Evolutionary conservation across 2,888 invertebrate genomes (phyloP).

Genomic region (Clostera curtula): DNA sequence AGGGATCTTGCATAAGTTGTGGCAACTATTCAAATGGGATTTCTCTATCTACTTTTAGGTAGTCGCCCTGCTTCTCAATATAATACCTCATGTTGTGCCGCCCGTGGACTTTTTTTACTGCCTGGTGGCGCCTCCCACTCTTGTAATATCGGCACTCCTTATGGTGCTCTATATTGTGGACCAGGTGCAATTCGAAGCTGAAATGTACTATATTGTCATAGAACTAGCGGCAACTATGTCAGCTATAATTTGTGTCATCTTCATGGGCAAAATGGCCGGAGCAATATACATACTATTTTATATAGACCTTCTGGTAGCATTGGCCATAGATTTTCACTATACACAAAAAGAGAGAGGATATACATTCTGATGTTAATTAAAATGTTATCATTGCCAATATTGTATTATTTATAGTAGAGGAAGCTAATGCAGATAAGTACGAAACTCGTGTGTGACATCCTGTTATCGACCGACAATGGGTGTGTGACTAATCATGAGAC

Average conservation of each 20-base stretch:
- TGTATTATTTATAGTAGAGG: conserved; percentile 20
- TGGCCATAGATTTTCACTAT: conserved; percentile 48
- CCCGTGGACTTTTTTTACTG: conserved; percentile 49
- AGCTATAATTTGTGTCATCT: conserved; percentile 34
- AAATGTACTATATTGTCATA: conserved; percentile 46
- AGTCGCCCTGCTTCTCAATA: conserved; percentile 60
- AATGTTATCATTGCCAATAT: conserved; percentile 14
- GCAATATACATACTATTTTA: conserved; percentile 59
- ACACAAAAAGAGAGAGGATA: conserved; percentile 52
- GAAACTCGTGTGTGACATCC: conserved; percentile 12
- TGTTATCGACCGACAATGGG: conserved; percentile 4
- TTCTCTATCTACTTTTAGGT: conserved; percentile 66
- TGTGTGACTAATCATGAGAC: conserved; percentile 8
- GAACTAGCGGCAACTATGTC: conserved; percentile 34
- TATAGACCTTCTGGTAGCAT: conserved; percentile 52
- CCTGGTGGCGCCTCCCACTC: conserved; percentile 55
- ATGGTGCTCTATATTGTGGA: conserved; percentile 62
- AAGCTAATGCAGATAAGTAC: conserved; percentile 11
- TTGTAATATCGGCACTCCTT: conserved; percentile 50
- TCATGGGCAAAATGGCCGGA: conserved; percentile 38
- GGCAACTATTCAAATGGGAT: conserved; percentile 28
- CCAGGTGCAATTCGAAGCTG: conserved; percentile 58
- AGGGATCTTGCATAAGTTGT: no score
- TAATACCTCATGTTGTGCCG: conserved; percentile 56
- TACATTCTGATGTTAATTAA: conserved; percentile 31